Evolutionary conservation across 2,113 vertebrate genomes (phyloP).

Genomic region (Gallinago media): DNA sequence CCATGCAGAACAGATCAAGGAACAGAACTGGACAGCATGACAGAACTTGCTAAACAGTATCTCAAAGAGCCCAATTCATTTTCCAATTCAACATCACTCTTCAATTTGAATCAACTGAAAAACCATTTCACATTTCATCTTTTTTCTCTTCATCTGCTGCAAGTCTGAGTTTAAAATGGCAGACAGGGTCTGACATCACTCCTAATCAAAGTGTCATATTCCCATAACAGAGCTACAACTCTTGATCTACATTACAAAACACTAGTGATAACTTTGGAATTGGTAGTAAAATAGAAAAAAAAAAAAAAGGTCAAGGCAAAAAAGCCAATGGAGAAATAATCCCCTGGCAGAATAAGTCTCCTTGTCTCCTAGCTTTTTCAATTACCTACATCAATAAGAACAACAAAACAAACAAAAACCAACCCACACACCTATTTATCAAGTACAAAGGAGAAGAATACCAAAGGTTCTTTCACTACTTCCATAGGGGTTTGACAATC

Average conservation of each 20-base stretch:
- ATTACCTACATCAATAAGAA: not conserved
- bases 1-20: not conserved
- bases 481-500: not conserved
- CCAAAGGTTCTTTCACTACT: not conserved
- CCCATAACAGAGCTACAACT: not conserved
- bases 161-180: slow-evolving; percentile 39
- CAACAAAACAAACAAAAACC: not conserved
- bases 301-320: slow-evolving; percentile 1
- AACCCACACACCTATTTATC: not conserved
- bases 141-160: not conserved
- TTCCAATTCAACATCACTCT: not conserved
- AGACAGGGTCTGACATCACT: slow-evolving; percentile 8
- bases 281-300: not conserved
- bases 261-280: not conserved
- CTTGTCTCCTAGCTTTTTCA: not conserved
- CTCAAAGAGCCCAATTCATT: slow-evolving; percentile 11
- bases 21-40: not conserved
- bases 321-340: not conserved
- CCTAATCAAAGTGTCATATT: slow-evolving; percentile 33
- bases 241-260: not conserved
- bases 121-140: not conserved
- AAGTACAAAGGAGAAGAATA: not conserved
- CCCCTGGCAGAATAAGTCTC: not conserved
- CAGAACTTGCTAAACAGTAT: not conserved
- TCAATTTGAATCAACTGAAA: not conserved